Conservation (phyloP, 2,888 invertebrate genomes). For the Lepas anatifera region DNA sequence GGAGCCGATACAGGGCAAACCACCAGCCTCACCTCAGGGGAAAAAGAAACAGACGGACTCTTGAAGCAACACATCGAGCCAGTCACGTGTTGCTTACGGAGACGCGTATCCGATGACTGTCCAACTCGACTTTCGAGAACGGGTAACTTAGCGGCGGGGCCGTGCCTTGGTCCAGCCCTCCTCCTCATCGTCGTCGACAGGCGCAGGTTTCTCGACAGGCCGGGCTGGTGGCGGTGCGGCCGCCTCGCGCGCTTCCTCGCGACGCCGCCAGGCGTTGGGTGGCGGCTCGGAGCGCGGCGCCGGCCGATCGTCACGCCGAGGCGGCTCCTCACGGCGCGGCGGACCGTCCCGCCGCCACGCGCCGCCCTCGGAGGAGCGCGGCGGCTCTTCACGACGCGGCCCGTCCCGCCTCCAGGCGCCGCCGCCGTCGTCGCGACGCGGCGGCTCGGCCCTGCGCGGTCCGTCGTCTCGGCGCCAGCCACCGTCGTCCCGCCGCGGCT, state of each 20-base stretch:
- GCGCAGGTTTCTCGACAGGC: neutral
- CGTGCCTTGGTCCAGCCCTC: slow-evolving; percentile 15
- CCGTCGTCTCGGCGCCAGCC: slow-evolving; percentile 5
- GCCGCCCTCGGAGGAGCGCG: slow-evolving; percentile 34
- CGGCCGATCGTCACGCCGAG: slow-evolving; percentile 21
- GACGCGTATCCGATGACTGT: too few species aligned
- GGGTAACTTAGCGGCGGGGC: neutral
- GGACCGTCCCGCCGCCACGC: slow-evolving; percentile 38
- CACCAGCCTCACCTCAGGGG: too few species aligned
- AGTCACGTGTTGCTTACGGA: too few species aligned
- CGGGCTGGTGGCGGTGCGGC: neutral
- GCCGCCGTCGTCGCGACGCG: neutral
- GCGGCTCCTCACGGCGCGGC: slow-evolving; percentile 33
- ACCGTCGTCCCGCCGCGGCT: neutral
- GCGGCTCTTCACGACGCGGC: slow-evolving; percentile 1
- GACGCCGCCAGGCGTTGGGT: slow-evolving; percentile 13
- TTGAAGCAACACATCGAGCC: too few species aligned
- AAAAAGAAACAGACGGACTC: too few species aligned
- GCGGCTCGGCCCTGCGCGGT: neutral
- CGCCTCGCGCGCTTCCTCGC: slow-evolving; percentile 17
- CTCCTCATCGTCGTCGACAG: slow-evolving; percentile 8
- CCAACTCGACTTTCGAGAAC: too few species aligned
- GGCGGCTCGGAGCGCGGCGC: neutral
- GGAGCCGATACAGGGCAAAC: too few species aligned
- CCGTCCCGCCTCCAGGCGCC: slow-evolving; percentile 12